phyloP scores from a whole-genome alignment of 1,140 invertebrate species.

The Medauroidea extradentata region DNA sequence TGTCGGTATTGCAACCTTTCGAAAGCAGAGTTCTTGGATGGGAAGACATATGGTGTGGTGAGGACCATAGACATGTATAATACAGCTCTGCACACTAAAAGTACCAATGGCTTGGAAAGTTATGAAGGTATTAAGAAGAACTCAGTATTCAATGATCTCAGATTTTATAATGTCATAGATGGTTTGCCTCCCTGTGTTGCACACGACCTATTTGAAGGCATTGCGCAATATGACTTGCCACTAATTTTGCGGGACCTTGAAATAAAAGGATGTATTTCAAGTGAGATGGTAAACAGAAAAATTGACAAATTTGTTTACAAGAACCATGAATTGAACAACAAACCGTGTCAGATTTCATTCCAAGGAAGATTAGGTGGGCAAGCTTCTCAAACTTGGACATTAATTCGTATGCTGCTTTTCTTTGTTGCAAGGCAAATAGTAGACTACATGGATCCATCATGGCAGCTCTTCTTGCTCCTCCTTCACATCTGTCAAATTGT shows the following conservation, averaged over 20 bases:
- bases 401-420: background rate
- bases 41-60: conserved; percentile 19
- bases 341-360: background rate
- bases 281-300: background rate
- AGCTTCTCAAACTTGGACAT: background rate
- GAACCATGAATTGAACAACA: background rate
- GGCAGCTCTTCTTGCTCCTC: background rate
- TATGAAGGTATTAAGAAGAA: background rate
- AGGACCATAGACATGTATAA: background rate
- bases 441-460: background rate
- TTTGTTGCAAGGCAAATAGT: background rate
- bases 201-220: background rate
- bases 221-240: background rate
- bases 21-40: conserved; percentile 17
- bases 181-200: too few relatives aligned
- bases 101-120: background rate
- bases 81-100: background rate
- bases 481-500: background rate
- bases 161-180: background rate
- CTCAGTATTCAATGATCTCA: background rate
- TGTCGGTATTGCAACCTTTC: conserved; percentile 23
- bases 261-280: background rate
- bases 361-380: background rate
- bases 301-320: background rate
- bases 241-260: background rate